Evolutionary conservation across 2,113 vertebrate genomes (phyloP), one percentile per base, ranked within the genome.

Genomic region (Semicossyphus pulcher): DNA sequence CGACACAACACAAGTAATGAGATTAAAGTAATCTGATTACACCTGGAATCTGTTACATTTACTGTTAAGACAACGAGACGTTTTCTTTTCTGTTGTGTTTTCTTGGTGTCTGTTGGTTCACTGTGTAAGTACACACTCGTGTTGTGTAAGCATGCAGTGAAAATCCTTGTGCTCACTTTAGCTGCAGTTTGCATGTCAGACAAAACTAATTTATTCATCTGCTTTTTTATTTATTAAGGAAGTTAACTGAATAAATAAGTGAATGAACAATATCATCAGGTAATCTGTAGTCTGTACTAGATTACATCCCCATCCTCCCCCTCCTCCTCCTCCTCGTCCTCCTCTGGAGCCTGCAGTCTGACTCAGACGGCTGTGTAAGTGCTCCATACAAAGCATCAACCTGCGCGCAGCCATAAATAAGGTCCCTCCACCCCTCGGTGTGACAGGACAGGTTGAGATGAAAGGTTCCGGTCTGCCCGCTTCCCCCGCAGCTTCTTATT

Each of bases 401-500:
- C 90, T 83, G 73, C 44, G 64, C 61, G 20, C 63, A 62, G 78
- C 89, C 88, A 86, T 93, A 93, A 93, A 93, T 92, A 91, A 85
- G 47, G 86, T 56, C 83, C 67, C 60, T 65, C 48, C n/a, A 47
- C 83, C 67, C 80, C 62, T 72, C 73, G 83, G 76, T 87, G 88
- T 88, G 64, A 77, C 85, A 81, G 66, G 77, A 59, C 78, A 79
- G 88, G 88, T 84, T 84, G 54, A 94, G 91, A 93, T 93, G 93
- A 91, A 94, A 94, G 87, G 29, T 86, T 92, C 86, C 65, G 78
- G 51, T 85, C 81, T 67, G 76, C 63, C 49, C 34, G 66, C 56
- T 90, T 72, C 78, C 89, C 79, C 79, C 29, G 71, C 81, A 85
- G 84, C 85, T 80, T 75, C 89, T 90, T 92, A 91, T 91, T 87